Conservation (phyloP, 2,888 invertebrate genomes). For the Dendrolimus houi region DNA sequence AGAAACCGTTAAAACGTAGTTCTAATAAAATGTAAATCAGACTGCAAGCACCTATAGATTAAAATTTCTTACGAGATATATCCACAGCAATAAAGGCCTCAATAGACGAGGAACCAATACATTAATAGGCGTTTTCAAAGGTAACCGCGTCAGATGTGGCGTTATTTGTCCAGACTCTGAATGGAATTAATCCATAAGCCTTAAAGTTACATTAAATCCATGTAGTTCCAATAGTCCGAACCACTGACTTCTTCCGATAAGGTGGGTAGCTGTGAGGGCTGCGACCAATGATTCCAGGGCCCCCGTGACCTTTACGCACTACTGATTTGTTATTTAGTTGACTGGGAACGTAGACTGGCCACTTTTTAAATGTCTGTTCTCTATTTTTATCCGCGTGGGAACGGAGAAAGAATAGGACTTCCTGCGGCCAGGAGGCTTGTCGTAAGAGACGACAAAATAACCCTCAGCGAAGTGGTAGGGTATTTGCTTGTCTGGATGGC, state of each 20-base stretch:
- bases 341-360: neutral
- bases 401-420: too few species aligned
- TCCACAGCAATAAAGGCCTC: neutral
- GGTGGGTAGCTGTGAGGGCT: neutral
- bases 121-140: neutral
- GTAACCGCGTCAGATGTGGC: neutral
- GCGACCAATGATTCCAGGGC: neutral
- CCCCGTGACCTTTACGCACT: neutral
- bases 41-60: too few species aligned
- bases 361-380: too few species aligned
- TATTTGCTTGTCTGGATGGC: too few species aligned
- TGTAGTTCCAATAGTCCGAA: neutral
- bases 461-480: too few species aligned
- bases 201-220: neutral
- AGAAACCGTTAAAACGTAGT: too few species aligned
- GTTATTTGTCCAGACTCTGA: too few species aligned
- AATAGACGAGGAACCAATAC: neutral
- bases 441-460: too few species aligned
- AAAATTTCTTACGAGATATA: too few species aligned
- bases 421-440: too few species aligned
- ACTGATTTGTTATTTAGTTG: neutral
- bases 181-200: neutral
- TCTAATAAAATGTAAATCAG: too few species aligned
- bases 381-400: too few species aligned
- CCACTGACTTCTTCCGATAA: neutral